Percentiles rank a stretch among this genome's conserved stretches.
phyloP scores from a whole-genome alignment of 1,140 invertebrate species.

The Meloidogyne hapla region DNA sequence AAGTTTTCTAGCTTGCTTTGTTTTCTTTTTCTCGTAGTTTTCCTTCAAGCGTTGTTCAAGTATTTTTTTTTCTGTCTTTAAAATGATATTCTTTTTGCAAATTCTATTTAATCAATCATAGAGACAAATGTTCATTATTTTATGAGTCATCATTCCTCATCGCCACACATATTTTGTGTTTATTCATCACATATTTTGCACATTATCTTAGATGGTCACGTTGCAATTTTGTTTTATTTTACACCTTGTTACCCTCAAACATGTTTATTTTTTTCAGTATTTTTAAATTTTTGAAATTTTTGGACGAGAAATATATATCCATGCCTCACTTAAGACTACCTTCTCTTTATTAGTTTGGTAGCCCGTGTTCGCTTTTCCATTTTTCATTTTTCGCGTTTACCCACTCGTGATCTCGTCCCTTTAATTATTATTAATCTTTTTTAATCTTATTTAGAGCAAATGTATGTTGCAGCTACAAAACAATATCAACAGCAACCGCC shows the following conservation, averaged over 20 bases:
- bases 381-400: too few relatives aligned
- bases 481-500: neutral
- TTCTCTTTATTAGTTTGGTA: too few relatives aligned
- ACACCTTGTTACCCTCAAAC: too few relatives aligned
- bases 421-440: neutral
- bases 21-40: neutral
- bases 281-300: neutral
- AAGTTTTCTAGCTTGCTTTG: too few relatives aligned
- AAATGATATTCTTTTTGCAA: neutral
- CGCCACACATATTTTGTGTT: neutral
- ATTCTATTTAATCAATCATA: slow-evolving; percentile 2
- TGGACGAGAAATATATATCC: neutral
- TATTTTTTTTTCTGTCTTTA: neutral
- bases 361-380: too few relatives aligned
- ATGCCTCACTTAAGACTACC: too few relatives aligned
- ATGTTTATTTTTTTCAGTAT: neutral
- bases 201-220: neutral
- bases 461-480: neutral
- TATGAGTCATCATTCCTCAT: neutral
- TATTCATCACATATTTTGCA: neutral
- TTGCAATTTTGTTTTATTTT: neutral
- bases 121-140: neutral
- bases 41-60: neutral
- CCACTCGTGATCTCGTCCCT: neutral
- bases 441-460: neutral